Conservation (phyloP, 1,140 invertebrate species). For the Temnothorax curvispinosus region DNA sequence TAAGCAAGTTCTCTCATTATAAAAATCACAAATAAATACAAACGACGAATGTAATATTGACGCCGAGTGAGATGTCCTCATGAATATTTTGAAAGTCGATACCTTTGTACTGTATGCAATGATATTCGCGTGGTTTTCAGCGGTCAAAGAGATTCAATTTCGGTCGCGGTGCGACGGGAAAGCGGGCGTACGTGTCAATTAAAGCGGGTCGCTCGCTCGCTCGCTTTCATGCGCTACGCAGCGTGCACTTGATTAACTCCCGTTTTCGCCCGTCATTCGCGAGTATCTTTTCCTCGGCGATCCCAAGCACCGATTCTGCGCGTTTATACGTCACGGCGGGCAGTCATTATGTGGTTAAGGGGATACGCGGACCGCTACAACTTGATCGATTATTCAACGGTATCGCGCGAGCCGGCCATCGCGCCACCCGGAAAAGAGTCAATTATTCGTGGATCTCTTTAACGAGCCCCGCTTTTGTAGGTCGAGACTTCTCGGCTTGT, state of each 20-base stretch:
- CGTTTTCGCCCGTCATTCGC: constrained; percentile 48
- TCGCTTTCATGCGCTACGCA: constrained; percentile 36
- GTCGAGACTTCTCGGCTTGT: not conserved
- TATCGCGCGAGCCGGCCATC: not conserved
- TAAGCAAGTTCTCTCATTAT: not conserved
- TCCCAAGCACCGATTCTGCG: not conserved
- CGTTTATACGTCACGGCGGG: constrained; percentile 34
- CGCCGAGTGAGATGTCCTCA: not conserved
- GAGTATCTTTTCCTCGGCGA: constrained; percentile 11
- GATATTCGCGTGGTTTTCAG: not conserved
- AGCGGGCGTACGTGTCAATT: constrained; percentile 70
- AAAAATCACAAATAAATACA: not conserved
- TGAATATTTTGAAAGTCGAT: constrained; percentile 12
- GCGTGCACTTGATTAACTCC: constrained; percentile 71
- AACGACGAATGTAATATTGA: not conserved
- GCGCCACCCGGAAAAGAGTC: constrained; percentile 55
- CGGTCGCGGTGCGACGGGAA: not conserved
- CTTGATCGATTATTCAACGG: constrained; percentile 70
- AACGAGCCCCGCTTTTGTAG: constrained; percentile 56
- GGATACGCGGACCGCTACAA: constrained; percentile 23
- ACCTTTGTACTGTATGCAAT: not conserved
- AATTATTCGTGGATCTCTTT: constrained; percentile 66
- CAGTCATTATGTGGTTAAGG: constrained; percentile 58
- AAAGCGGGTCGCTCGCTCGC: constrained; percentile 55
- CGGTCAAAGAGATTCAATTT: constrained; percentile 48